phyloP scores from a whole-genome alignment of 2,113 vertebrate genomes.

The Canis aureus region DNA sequence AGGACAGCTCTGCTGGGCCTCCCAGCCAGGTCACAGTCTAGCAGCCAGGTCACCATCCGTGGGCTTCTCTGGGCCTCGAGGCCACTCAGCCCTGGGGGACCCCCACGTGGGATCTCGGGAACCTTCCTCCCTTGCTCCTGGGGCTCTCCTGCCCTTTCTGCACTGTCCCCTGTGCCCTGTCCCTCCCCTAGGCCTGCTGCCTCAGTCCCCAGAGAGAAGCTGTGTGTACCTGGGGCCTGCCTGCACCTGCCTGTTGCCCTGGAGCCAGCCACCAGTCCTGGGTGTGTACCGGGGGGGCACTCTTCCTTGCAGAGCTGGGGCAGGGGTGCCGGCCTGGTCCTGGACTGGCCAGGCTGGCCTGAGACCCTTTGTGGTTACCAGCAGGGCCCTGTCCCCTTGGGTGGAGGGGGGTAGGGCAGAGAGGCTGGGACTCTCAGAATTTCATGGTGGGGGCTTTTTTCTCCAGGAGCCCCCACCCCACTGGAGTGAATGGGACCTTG shows the following conservation, averaged over 20 bases:
- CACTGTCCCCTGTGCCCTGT: background rate
- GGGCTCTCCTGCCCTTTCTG: background rate
- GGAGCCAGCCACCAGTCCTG: background rate
- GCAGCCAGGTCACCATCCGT: fast-evolving
- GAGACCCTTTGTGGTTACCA: background rate
- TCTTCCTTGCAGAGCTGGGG: background rate
- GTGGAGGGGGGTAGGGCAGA: fast-evolving
- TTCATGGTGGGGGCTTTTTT: background rate
- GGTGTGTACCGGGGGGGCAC: background rate
- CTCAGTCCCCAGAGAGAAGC: background rate
- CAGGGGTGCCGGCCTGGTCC: too few species aligned
- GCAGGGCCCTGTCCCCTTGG: background rate
- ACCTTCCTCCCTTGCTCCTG: fast-evolving
- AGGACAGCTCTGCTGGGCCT: background rate
- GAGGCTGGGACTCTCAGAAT: background rate
- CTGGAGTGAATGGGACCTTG: background rate
- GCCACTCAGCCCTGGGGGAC: fast-evolving
- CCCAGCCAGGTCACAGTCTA: fast-evolving
- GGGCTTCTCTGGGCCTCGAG: background rate
- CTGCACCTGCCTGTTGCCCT: background rate
- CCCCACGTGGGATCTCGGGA: fast-evolving
- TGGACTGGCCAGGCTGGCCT: too few species aligned
- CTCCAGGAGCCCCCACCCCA: background rate
- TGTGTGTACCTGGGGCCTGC: background rate
- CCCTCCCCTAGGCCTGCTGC: background rate